These are phyloP conservation scores for Enteromius argenteus DNA, from an alignment of 2,797 vertebrate species.

Conservation along the genomic window DNA sequence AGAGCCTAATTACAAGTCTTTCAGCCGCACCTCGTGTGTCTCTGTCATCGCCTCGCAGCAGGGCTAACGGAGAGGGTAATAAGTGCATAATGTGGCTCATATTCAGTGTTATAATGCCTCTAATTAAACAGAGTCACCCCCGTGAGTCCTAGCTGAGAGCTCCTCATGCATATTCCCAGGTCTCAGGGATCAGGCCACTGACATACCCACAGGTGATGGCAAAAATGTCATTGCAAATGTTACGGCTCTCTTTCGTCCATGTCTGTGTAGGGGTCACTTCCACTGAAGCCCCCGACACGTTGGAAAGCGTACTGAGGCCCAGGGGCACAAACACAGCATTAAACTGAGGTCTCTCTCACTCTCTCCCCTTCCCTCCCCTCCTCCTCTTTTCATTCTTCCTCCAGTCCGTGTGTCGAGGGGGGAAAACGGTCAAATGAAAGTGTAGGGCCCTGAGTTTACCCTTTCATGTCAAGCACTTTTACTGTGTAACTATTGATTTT, in stretches of 20 bases:
- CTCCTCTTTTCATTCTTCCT: conserved; percentile 47
- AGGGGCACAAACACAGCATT: conserved; percentile 77
- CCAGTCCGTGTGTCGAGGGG: conserved; percentile 37
- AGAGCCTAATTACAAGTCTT: conserved; percentile 71
- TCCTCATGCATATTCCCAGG: conserved; percentile 63
- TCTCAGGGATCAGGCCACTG: conserved; percentile 70
- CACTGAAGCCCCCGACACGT: conserved; percentile 77
- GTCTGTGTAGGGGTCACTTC: conserved; percentile 80
- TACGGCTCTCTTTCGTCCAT: conserved; percentile 79
- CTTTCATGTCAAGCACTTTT: conserved; percentile 80
- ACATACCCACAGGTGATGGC: conserved; percentile 84
- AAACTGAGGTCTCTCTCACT: conserved; percentile 64
- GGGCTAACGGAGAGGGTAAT: conserved; percentile 50
- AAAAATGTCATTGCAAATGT: conserved; percentile 86
- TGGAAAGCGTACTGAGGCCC: conserved; percentile 73
- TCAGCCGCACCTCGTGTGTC: conserved; percentile 65
- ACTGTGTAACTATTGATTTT: conserved; percentile 83
- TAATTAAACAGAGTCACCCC: conserved; percentile 55
- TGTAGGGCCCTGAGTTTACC: conserved; percentile 75
- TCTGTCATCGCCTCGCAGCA: conserved; percentile 46
- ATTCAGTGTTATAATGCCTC: conserved; percentile 53
- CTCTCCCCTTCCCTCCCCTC: conserved; percentile 30
- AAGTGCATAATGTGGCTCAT: conserved; percentile 56
- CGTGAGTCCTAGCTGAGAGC: conserved; percentile 48
- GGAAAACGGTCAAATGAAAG: conserved; percentile 70